A percentile compares a stretch with the other conserved stretches of the same genome.
Evolutionary conservation across 2,113 vertebrate genomes (phyloP).

Genomic region (Phaethon lepturus): DNA sequence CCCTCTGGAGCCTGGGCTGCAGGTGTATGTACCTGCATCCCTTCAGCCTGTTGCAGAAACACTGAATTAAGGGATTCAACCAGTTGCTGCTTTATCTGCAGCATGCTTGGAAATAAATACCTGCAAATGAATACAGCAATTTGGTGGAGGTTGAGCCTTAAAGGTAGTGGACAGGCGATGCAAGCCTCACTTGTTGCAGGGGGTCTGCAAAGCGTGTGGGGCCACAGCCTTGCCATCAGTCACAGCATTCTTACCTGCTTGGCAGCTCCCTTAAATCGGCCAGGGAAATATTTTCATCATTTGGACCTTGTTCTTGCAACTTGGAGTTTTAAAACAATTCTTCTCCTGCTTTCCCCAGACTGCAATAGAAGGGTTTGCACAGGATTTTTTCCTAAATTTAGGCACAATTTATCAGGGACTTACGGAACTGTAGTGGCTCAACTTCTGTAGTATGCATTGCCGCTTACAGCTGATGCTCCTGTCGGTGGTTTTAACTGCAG

Average conservation of each 20-base stretch:
- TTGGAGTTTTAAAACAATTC: neutral
- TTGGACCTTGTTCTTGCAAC: neutral
- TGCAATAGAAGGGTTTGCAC: fast-evolving
- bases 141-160: neutral
- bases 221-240: neutral
- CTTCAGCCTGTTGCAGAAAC: neutral
- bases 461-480: fast-evolving
- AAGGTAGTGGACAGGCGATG: neutral
- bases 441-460: neutral
- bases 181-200: neutral
- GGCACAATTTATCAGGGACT: neutral
- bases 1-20: neutral
- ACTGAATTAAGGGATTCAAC: neutral
- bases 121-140: neutral
- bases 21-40: neutral
- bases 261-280: neutral
- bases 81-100: neutral
- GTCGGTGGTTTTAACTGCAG: neutral
- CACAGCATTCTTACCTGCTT: fast-evolving
- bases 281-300: neutral
- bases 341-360: neutral
- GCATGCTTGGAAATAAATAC: neutral
- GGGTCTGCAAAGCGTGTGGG: fast-evolving
- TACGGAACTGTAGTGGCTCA: neutral
- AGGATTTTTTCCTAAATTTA: neutral